phyloP scores from a whole-genome alignment of 1,140 invertebrate species.

The Fopius arisanus region DNA sequence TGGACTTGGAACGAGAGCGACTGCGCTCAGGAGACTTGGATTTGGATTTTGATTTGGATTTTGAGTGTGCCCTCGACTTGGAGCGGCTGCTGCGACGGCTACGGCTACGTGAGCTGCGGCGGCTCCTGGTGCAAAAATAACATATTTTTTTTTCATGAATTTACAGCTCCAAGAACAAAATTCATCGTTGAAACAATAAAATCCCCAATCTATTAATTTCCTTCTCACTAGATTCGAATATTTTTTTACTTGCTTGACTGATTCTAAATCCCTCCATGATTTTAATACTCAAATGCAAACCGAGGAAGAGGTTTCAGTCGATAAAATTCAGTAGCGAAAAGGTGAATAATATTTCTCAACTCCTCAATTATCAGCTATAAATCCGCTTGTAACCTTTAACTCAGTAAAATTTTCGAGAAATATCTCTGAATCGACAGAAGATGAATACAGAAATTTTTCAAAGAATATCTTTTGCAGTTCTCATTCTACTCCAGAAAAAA shows the following conservation, averaged over 20 bases:
- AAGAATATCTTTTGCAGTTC: too few species aligned
- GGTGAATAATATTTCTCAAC: too few species aligned
- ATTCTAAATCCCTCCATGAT: background rate
- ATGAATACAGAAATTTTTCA: too few species aligned
- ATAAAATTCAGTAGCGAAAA: background rate
- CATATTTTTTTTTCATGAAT: constrained; percentile 22
- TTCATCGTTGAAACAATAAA: background rate
- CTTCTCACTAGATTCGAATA: background rate
- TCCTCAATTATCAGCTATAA: too few species aligned
- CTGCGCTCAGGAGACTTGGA: constrained; percentile 74
- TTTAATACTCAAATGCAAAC: constrained; percentile 9
- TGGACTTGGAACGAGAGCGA: constrained; percentile 68
- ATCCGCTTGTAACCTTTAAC: too few species aligned
- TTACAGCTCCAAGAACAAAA: background rate
- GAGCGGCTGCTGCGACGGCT: constrained; percentile 73
- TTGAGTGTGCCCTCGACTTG: constrained; percentile 73
- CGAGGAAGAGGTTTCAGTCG: background rate
- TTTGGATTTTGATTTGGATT: constrained; percentile 76
- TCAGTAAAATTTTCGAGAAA: too few species aligned
- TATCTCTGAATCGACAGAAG: too few species aligned
- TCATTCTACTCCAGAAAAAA: too few species aligned
- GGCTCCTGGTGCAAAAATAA: constrained; percentile 52
- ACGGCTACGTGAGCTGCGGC: constrained; percentile 67
- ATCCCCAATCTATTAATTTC: background rate
- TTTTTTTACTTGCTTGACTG: constrained; percentile 3